These are phyloP conservation scores for Anastrepha obliqua DNA, from an alignment of 1,140 invertebrate genomes.

Conservation along the genomic window DNA sequence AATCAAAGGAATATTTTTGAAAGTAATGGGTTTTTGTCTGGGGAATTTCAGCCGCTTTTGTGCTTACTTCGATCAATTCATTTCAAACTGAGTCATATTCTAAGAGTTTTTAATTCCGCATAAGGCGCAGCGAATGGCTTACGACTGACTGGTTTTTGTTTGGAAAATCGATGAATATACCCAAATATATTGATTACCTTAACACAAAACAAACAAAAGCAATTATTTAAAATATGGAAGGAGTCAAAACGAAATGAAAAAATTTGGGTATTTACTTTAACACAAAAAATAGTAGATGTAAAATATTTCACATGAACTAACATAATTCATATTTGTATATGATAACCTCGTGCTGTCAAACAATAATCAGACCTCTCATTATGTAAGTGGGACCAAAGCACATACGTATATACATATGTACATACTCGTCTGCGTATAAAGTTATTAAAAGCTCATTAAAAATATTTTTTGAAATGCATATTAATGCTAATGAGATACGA, in stretches of 20 bases:
- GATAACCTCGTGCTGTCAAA: neutral
- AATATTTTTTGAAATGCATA: neutral
- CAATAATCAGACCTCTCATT: neutral
- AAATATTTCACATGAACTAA: neutral
- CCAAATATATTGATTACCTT: neutral
- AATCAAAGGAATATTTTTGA: too few species aligned
- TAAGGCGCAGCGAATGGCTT: neutral
- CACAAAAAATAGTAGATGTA: neutral
- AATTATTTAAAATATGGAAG: neutral
- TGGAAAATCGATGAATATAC: neutral
- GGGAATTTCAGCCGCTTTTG: neutral
- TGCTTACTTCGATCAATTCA: conserved; percentile 14
- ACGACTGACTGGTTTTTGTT: neutral
- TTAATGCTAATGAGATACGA: too few species aligned
- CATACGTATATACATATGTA: neutral
- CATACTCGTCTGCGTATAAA: too few species aligned
- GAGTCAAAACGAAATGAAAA: neutral
- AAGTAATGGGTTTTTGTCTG: neutral
- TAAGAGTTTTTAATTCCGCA: neutral
- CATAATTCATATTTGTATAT: neutral
- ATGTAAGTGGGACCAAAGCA: neutral
- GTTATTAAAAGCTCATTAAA: conserved; percentile 6
- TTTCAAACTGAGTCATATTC: neutral
- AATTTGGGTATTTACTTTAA: neutral
- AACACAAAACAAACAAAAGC: neutral